phyloP scores from a whole-genome alignment of 2,113 vertebrate species.

The Serinus canaria region DNA sequence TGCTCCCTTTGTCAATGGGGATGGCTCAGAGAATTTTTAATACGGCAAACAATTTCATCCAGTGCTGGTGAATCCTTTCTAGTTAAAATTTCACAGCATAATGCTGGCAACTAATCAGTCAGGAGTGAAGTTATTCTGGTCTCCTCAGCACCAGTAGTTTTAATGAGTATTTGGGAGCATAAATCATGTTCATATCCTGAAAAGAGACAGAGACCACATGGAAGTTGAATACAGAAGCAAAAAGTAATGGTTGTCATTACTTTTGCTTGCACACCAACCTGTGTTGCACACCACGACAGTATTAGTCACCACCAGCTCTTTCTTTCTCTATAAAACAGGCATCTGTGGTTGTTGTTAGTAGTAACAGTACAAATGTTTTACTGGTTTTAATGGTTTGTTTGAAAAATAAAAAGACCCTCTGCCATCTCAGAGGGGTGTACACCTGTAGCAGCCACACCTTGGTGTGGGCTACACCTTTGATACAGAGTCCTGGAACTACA shows the following conservation, averaged over 20 bases:
- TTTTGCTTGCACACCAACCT: conserved; percentile 59
- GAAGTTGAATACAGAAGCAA: background rate
- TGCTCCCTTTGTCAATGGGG: background rate
- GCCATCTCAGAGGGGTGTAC: background rate
- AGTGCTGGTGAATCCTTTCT: background rate
- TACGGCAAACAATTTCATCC: background rate
- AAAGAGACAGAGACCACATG: background rate
- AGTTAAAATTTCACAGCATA: background rate
- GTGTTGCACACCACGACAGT: background rate
- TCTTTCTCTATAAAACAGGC: conserved; percentile 8
- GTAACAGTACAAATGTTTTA: background rate
- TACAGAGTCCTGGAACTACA: background rate
- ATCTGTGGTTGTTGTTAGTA: conserved; percentile 18
- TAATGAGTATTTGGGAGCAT: background rate
- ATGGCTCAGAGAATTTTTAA: background rate
- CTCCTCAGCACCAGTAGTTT: background rate
- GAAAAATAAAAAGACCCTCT: conserved; percentile 3
- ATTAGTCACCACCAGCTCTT: background rate
- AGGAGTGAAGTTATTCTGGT: background rate
- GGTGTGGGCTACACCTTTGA: background rate
- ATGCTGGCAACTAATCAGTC: background rate
- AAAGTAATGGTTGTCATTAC: conserved; percentile 24
- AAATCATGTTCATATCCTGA: background rate
- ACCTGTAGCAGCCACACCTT: conserved; percentile 2
- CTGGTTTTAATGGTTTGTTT: background rate